Base-by-base conservation (phyloP, 1,140 invertebrate species). In the Ephestia elutella region DNA sequence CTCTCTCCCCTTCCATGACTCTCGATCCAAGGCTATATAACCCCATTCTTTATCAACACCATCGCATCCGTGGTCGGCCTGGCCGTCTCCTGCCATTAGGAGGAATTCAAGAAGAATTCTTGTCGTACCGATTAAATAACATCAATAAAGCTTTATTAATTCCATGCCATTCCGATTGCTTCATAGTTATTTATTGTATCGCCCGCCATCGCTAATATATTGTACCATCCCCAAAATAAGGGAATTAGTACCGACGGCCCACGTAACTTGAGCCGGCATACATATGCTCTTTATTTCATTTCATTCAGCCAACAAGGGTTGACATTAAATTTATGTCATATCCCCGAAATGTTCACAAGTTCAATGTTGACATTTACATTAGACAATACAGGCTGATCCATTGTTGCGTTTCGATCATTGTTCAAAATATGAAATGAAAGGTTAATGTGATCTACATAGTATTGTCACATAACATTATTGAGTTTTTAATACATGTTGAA, bases 301-400 rank as follows among this genome's bases (percentile, higher is more conserved):
- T 62, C 70, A 70, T 73, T 75, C 78, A 75, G 63, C 69, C 70
- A 77, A 77, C 71, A 74, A 74, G 84, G 80, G 80, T 75, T 72
- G 72, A 76, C 75, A 80, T 86, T 78, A 80, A 84, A 84, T 85
- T 86, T 84, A 82, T 87, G 84, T 85, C 82, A 87, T 84, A 84
- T 80, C 78, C 75, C 73, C 70, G 58, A 70, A 73, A 78, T 75
- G 73, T 70, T 75, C 79, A 66, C 71, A 76, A 82, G 71, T 79
- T 81, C 76, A 73, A 81, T 80, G 77, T 82, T 84, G 80, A 82
- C 79, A 80, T 78, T 84, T 77, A 65, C 73, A 76, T 78, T 75
- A 73, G 70, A 73, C 66, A 73, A 75, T 80, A 83, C 78, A 82
- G 81, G 65, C 7, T 75, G 80, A 57, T 79, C 63, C 38, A 44